Evolutionary conservation across 1,140 invertebrate species (phyloP), one percentile per base, ranked within the genome.

Genomic region (Drosophila erecta): DNA sequence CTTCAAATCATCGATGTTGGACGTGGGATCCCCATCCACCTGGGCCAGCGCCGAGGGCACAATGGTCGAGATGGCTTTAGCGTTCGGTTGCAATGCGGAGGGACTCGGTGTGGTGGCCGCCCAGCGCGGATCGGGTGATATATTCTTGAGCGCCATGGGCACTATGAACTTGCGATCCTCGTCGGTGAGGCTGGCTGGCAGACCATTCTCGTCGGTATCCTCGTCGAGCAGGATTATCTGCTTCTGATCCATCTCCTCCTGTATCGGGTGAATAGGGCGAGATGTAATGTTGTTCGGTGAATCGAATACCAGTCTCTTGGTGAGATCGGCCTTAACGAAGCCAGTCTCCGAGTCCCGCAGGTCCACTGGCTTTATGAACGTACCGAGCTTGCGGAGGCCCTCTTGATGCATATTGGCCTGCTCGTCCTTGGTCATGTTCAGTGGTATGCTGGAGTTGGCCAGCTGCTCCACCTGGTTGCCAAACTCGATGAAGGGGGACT

Each of bases 181-280:
- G n/a, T 50, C 47, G 24, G 47, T 50, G 3, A 50, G 8, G 1
- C 47, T 50, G 47, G 47, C 47, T 4, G 47, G 47, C 27, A 50
- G 47, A 8, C 47, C 47, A n/a, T 50, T 50, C 47, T 50, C 47
- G 7, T 50, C 47, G n/a, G 47, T 50, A 8, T 50, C 47, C 47
- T 50, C 47, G 27, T 50, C 47, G 8, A 50, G 47, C 8, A 50
- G 47, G 14, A 50, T 50, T 14, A 50, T 50, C 47, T 50, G 47
- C 47, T 50, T 50, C 27, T 50, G 47, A 22, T 50, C 47, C 47
- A 50, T 50, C 10, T 50, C 47, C 47, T 50, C 47, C 27, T 50
- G 47, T 3, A 50, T 50, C 7, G 47, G 47, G 4, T 50, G 47
- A 1, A 50, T 17, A 4, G 27, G 47, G 8, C n/a, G 47, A n/a